Evolutionary conservation across 2,888 invertebrate species (phyloP).

Genomic region (Noctuana brunneofusca): DNA sequence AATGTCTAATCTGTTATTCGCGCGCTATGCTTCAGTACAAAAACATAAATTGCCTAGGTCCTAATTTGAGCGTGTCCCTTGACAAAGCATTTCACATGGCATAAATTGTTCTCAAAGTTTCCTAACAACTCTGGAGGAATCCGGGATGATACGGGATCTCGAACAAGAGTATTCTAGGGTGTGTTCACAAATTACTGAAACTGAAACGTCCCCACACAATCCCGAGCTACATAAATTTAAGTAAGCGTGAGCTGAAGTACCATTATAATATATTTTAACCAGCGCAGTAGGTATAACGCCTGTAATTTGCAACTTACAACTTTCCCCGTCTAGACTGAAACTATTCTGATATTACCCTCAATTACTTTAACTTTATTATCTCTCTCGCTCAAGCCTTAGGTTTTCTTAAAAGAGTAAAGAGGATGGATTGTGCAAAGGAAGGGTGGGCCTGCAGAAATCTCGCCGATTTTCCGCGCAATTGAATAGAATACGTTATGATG

Average conservation of each 20-base stretch:
- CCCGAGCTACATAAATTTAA: constrained; percentile 58
- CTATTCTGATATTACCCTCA: constrained; percentile 74
- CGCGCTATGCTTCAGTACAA: too few species aligned
- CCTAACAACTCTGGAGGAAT: constrained; percentile 37
- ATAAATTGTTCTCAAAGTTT: constrained; percentile 25
- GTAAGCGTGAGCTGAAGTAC: constrained; percentile 57
- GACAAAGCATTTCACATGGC: constrained; percentile 15
- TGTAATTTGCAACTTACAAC: constrained; percentile 70
- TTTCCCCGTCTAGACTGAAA: constrained; percentile 77
- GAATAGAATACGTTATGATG: constrained; percentile 75
- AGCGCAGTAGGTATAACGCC: constrained; percentile 59
- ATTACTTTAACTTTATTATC: constrained; percentile 59
- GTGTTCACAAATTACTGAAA: constrained; percentile 42
- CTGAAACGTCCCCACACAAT: constrained; percentile 45
- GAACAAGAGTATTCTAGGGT: constrained; percentile 36
- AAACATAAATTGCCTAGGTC: background rate
- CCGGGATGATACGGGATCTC: constrained; percentile 31
- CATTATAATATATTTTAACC: constrained; percentile 67
- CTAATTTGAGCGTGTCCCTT: constrained; percentile 5
- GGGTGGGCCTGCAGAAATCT: constrained; percentile 66
- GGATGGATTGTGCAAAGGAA: constrained; percentile 45
- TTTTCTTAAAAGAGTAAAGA: constrained; percentile 42
- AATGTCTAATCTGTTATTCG: too few species aligned
- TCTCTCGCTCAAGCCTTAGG: constrained; percentile 48
- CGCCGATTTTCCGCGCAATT: constrained; percentile 78